Percentiles rank a stretch among this genome's conserved stretches.
phyloP scores from a whole-genome alignment of 2,113 vertebrate genomes.

The Daphoenositta chrysoptera region DNA sequence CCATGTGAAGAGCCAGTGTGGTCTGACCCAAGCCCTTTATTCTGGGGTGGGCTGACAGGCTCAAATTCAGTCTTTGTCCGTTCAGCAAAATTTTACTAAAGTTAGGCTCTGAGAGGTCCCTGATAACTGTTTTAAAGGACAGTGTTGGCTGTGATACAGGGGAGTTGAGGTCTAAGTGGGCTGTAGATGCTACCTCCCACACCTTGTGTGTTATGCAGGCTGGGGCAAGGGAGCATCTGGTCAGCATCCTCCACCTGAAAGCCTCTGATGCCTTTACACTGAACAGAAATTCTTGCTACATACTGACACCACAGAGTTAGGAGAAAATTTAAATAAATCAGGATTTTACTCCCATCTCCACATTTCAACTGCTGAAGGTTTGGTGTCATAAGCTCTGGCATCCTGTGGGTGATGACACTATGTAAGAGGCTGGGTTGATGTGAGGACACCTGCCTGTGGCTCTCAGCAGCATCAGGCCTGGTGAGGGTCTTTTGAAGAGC shows the following conservation, averaged over 20 bases:
- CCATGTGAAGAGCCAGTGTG: neutral
- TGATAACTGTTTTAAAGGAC: neutral
- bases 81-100: neutral
- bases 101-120: neutral
- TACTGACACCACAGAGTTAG: accelerated
- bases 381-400: neutral
- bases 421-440: accelerated
- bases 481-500: neutral
- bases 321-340: neutral
- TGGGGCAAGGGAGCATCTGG: neutral
- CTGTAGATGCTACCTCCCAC: neutral
- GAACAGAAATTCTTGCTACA: neutral
- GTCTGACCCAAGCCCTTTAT: neutral
- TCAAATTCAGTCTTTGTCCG: neutral
- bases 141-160: neutral
- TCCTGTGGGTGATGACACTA: neutral
- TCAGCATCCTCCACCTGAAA: neutral
- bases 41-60: neutral
- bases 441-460: accelerated
- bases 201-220: neutral
- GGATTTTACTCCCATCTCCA: neutral
- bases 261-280: neutral
- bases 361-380: neutral
- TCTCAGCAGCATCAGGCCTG: neutral
- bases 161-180: neutral